Conservation (phyloP, 1,140 invertebrate species). For the Orius insidiosus region DNA sequence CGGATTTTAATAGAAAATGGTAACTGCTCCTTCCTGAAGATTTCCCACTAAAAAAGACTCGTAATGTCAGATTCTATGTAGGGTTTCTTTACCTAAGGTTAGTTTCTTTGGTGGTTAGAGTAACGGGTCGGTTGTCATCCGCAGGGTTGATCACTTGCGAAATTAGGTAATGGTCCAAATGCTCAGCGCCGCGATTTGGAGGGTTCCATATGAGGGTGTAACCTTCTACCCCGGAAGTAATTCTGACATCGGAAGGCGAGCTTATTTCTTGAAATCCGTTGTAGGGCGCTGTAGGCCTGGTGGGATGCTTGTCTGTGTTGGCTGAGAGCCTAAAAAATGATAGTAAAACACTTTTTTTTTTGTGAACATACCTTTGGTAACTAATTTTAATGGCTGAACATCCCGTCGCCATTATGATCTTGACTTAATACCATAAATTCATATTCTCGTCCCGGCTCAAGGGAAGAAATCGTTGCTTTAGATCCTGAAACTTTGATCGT, state of each 20-base stretch:
- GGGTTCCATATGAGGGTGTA: constrained; percentile 4
- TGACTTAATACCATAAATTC: constrained; percentile 83
- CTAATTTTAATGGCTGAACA: constrained; percentile 66
- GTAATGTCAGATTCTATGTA: not conserved
- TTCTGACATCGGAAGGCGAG: not conserved
- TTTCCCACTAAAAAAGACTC: constrained; percentile 38
- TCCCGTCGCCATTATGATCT: constrained; percentile 70
- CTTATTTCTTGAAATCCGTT: constrained; percentile 2
- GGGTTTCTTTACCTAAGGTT: constrained; percentile 4
- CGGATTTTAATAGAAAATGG: constrained; percentile 43
- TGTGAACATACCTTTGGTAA: constrained; percentile 14
- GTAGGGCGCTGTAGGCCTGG: not conserved
- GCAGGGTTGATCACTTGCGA: not conserved
- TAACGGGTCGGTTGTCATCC: not conserved
- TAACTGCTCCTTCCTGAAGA: constrained; percentile 46
- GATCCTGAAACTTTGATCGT: constrained; percentile 50
- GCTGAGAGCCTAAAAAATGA: not conserved
- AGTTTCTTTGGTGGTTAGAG: constrained; percentile 2
- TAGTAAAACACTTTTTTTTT: not conserved
- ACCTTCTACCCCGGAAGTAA: not conserved
- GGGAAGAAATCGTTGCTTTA: constrained; percentile 58
- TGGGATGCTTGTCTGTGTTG: not conserved
- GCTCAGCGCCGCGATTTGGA: not conserved
- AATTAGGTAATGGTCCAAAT: constrained; percentile 3
- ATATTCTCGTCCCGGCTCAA: constrained; percentile 60